Evolutionary conservation across 1,140 invertebrate genomes (phyloP).

Genomic region (Cephus cinctus): DNA sequence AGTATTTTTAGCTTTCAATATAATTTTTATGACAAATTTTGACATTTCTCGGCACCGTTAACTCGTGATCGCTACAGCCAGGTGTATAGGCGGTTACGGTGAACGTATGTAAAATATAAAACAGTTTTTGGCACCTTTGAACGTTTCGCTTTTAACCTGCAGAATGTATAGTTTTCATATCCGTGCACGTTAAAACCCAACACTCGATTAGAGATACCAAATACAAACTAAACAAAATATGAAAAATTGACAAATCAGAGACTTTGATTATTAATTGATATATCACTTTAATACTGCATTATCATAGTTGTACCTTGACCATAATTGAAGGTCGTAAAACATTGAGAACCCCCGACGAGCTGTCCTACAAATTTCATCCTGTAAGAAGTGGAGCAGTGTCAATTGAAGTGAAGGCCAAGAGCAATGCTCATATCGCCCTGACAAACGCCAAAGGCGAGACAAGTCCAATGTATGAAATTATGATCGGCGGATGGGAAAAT

Average conservation of each 20-base stretch:
- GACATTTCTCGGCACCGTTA: neutral
- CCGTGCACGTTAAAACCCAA: too few species aligned
- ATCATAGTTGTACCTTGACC: too few species aligned
- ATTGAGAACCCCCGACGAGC: constrained; percentile 58
- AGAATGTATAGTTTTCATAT: too few species aligned
- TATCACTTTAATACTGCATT: too few species aligned
- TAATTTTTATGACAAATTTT: neutral
- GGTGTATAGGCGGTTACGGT: constrained; percentile 42
- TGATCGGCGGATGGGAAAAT: constrained; percentile 66
- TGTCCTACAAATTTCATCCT: constrained; percentile 61
- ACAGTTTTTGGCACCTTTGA: neutral
- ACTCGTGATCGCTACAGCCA: constrained; percentile 36
- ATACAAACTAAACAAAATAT: too few species aligned
- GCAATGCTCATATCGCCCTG: constrained; percentile 63
- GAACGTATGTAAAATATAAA: constrained; percentile 47
- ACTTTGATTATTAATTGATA: too few species aligned
- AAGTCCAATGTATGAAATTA: constrained; percentile 63
- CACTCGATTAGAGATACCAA: too few species aligned
- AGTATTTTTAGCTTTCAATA: neutral
- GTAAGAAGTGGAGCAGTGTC: constrained; percentile 55
- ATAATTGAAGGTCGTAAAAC: constrained; percentile 52
- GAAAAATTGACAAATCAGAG: too few species aligned
- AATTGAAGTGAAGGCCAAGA: constrained; percentile 59
- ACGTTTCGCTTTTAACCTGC: neutral
- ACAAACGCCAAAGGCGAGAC: constrained; percentile 54